Base-by-base conservation (phyloP, 2,888 invertebrate genomes). In the Eulithis testata region DNA sequence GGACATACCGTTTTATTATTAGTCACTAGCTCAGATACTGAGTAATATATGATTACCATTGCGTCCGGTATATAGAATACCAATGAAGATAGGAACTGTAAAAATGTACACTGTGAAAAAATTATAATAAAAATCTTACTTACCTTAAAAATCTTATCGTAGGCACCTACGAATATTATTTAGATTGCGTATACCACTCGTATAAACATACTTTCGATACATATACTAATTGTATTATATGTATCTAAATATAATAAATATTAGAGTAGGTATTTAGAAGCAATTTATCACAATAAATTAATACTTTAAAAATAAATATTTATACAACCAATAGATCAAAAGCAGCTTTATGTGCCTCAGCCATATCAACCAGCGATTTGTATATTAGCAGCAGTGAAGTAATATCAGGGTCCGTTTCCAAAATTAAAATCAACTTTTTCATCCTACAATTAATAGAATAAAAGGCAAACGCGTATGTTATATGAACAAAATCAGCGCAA, bases 371-470 rank as follows among this genome's bases (percentile, higher is more conserved):
- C 7, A 51, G 31, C n/a, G 31, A 51, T n/a, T 51, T 51, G 31
- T 51, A 51, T 11, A 51, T 36, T 8, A 31, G 51, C 5, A 31
- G 36, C 36, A 51, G 8, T 11, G 31, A 51, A 4, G 4, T 11
- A n/a, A 51, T n/a, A 51, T 51, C 51, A 51, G 27, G 11, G 31
- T 51, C n/a, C 11, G 51, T 51, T 51, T 51, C 11, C 36, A 51
- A 51, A 51, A 51, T n/a, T 2, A 1, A n/a, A 3, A n/a, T 14
- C n/a, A 60, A 51, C 9, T 11, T 51, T 7, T 36, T 51, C n/a
- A 51, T 11, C 51, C 51, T 11, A 51, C 51, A 51, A 11, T 11
- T 31, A 31, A 51, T n/a, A 11, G 51, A 27, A 11, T 51, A 31
- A 27, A 51, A 51, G 2, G 11, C 51, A 31, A 51, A 31, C n/a